phyloP scores from a whole-genome alignment of 2,113 vertebrate genomes.

The Panthera tigris region DNA sequence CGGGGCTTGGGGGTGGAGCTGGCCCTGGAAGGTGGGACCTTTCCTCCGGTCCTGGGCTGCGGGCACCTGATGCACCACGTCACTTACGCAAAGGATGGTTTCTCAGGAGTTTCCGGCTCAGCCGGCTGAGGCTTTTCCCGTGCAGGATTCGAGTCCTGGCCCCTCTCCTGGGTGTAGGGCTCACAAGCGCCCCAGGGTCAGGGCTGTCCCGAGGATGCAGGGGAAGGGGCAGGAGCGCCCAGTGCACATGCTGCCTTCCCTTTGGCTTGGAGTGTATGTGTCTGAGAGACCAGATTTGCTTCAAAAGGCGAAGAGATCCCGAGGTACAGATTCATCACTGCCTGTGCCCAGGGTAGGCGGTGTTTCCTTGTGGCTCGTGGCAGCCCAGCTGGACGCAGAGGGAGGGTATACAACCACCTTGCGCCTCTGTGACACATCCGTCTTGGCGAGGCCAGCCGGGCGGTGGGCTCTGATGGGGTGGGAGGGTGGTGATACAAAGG shows the following conservation, averaged over 20 bases:
- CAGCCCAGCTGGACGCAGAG: fast-evolving
- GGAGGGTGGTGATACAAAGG: not conserved
- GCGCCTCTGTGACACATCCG: fast-evolving
- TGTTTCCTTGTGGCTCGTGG: fast-evolving
- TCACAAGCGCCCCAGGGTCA: fast-evolving
- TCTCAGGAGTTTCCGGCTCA: not conserved
- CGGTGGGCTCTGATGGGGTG: fast-evolving
- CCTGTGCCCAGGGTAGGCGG: fast-evolving
- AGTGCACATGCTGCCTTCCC: fast-evolving
- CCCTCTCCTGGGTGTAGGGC: not conserved
- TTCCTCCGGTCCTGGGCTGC: not conserved
- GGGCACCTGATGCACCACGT: fast-evolving
- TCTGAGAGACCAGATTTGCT: not conserved
- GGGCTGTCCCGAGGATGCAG: not conserved
- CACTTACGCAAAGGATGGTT: not conserved
- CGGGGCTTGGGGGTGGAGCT: fast-evolving
- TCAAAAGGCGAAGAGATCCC: fast-evolving
- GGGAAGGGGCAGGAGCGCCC: fast-evolving
- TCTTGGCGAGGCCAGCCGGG: not conserved
- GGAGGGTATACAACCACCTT: fast-evolving
- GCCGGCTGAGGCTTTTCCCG: not conserved
- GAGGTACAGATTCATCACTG: fast-evolving
- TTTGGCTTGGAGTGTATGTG: fast-evolving
- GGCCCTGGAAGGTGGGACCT: fast-evolving
- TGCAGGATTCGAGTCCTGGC: fast-evolving